Conservation (phyloP, 1,140 invertebrate genomes). For the Aphaenogaster rudis region DNA sequence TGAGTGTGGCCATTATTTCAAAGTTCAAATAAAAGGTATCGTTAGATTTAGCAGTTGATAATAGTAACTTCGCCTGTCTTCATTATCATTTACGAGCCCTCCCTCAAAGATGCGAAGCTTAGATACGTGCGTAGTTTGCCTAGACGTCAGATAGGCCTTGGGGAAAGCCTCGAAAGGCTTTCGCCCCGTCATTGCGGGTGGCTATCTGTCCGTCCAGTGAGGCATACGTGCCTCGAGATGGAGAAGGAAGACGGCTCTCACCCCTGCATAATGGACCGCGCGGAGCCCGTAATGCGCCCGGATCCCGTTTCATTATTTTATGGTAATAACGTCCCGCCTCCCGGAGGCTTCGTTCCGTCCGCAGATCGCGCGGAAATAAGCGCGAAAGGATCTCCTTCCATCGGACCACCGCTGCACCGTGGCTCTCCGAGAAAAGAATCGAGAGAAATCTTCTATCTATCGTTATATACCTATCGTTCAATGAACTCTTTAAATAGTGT, state of each 20-base stretch:
- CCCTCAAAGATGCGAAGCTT: slow-evolving; percentile 26
- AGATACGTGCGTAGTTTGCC: slow-evolving; percentile 31
- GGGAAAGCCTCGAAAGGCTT: slow-evolving; percentile 51
- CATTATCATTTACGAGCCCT: slow-evolving; percentile 1
- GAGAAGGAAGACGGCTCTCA: slow-evolving; percentile 64
- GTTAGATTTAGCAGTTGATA: background rate
- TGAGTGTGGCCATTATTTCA: background rate
- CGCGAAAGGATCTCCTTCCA: slow-evolving; percentile 55
- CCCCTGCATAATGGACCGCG: slow-evolving; percentile 74
- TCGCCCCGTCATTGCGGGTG: slow-evolving; percentile 75
- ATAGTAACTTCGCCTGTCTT: slow-evolving; percentile 1
- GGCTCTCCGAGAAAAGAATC: slow-evolving; percentile 20
- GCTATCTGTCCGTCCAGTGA: slow-evolving; percentile 76
- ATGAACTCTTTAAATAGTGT: slow-evolving; percentile 5
- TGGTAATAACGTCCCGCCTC: slow-evolving; percentile 78
- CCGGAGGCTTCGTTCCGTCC: slow-evolving; percentile 51
- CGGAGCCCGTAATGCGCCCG: slow-evolving; percentile 71
- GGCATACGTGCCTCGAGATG: slow-evolving; percentile 73
- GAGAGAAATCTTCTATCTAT: slow-evolving; percentile 15
- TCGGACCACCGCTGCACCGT: slow-evolving; percentile 39
- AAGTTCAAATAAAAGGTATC: background rate
- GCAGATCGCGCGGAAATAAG: slow-evolving; percentile 61
- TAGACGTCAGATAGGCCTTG: slow-evolving; percentile 29
- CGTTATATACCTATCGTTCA: slow-evolving; percentile 2
- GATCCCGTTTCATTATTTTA: slow-evolving; percentile 82